Evolutionary conservation across 2,113 vertebrate genomes (phyloP).

Genomic region (Penelope pileata): DNA sequence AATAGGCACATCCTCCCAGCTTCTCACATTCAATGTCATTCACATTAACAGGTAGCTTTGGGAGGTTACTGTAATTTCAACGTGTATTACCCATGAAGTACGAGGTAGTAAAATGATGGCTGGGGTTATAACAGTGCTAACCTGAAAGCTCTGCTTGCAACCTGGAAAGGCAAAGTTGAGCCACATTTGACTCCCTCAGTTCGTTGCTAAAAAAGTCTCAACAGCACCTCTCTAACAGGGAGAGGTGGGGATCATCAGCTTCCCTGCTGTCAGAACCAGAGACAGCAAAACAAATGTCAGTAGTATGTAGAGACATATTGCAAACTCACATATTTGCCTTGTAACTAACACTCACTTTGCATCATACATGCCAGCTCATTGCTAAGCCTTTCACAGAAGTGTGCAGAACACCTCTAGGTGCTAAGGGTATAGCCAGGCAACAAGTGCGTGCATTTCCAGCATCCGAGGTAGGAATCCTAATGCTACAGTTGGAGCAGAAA

Average conservation of each 20-base stretch:
- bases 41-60: too few relatives aligned
- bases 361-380: neutral
- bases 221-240: neutral
- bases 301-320: neutral
- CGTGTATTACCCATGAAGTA: neutral
- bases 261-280: neutral
- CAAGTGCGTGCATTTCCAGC: neutral
- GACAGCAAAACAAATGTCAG: neutral
- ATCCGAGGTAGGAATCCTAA: neutral
- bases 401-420: neutral
- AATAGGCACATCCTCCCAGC: neutral
- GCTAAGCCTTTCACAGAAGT: neutral
- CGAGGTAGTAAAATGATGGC: neutral
- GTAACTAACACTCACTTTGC: neutral
- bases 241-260: neutral
- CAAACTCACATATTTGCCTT: neutral
- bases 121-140: too few relatives aligned
- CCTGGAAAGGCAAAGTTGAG: neutral
- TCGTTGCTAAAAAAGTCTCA: neutral
- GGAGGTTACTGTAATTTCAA: neutral
- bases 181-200: neutral
- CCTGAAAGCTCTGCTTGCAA: neutral
- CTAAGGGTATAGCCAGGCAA: neutral
- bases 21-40: too few relatives aligned
- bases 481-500: neutral